Base-by-base conservation (phyloP, 1,140 invertebrate genomes). In the Dinothrombium tinctorium region DNA sequence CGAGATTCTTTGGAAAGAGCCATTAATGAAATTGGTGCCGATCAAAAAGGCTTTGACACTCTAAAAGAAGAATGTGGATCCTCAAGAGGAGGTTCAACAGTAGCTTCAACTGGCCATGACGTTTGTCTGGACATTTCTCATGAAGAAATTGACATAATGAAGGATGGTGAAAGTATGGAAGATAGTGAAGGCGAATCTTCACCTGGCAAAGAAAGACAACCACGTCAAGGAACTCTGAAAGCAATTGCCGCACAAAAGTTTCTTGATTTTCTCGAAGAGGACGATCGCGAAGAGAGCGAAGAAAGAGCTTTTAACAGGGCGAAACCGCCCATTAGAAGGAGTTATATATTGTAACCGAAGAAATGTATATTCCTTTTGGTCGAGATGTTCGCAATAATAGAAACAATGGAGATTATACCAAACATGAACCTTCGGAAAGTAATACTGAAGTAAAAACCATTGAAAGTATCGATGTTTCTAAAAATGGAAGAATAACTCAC, bases 1-100 rank as follows among this genome's bases (percentile, higher is more conserved):
- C 76, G 74, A 1, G 77, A 82, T 52, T 76, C 76, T 50, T 67
- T 74, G 36, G 79, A 83, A 53, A 70, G 70, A 56, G 73, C 72
- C 21, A 66, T 77, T 15, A 76, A 76, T 4, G 73, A 73, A 56
- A 68, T 71, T 26, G 67, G 72, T 49, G 62, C 78, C 37, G 74
- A 76, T 58, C 73, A 76, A 51, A 72, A 73, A 52, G 73, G 72
- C 46, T 77, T 76, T 58, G 73, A 77, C 54, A 67, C 66, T 36
- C 59, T 71, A 50, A 76, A 67, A 54, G n/a, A n/a, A n/a, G n/a
- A n/a, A n/a, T n/a, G n/a, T n/a, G n/a, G n/a, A n/a, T n/a, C n/a
- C n/a, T n/a, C n/a, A n/a, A n/a, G n/a, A n/a, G n/a, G n/a, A n/a
- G 67, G 71, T 43, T 74, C 63, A 47, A 66, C 66, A 46, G 63